A percentile compares a stretch with the other conserved stretches of the same genome.
These are phyloP conservation scores for Nymphalis io DNA, from an alignment of 1,140 invertebrate genomes.

Conservation along the genomic window DNA sequence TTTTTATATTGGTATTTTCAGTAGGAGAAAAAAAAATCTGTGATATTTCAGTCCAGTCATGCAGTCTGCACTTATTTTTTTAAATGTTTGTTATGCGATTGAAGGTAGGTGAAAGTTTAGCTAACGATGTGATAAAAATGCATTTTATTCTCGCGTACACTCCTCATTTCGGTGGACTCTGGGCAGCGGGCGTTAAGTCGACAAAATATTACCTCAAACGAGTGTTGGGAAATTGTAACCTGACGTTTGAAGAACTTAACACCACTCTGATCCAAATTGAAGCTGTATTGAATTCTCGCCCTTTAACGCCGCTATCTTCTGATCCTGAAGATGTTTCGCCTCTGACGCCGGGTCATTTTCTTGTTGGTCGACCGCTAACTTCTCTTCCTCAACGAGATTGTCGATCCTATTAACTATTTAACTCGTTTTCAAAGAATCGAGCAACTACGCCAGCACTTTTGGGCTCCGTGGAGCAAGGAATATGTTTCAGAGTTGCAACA, in stretches of 20 bases:
- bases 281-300: slow-evolving; percentile 33
- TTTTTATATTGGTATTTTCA: no score
- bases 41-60: no score
- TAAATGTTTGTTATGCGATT: no score
- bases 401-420: neutral
- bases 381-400: slow-evolving; percentile 19
- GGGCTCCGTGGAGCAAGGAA: slow-evolving; percentile 1
- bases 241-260: slow-evolving; percentile 32
- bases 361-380: slow-evolving; percentile 52
- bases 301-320: slow-evolving; percentile 39
- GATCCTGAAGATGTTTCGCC: slow-evolving; percentile 43
- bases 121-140: slow-evolving; percentile 38
- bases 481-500: slow-evolving; percentile 7
- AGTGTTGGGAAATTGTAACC: neutral
- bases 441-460: slow-evolving; percentile 10
- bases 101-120: slow-evolving; percentile 14
- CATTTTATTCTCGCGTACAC: slow-evolving; percentile 39
- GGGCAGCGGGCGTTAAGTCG: no score
- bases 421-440: slow-evolving; percentile 29
- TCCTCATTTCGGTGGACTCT: neutral
- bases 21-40: no score
- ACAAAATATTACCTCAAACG: neutral
- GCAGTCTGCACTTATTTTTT: no score
- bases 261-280: slow-evolving; percentile 35
- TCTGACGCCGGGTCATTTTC: slow-evolving; percentile 57